Evolutionary conservation across 2,113 vertebrate genomes (phyloP).

Genomic region (Pachyramphus minor): DNA sequence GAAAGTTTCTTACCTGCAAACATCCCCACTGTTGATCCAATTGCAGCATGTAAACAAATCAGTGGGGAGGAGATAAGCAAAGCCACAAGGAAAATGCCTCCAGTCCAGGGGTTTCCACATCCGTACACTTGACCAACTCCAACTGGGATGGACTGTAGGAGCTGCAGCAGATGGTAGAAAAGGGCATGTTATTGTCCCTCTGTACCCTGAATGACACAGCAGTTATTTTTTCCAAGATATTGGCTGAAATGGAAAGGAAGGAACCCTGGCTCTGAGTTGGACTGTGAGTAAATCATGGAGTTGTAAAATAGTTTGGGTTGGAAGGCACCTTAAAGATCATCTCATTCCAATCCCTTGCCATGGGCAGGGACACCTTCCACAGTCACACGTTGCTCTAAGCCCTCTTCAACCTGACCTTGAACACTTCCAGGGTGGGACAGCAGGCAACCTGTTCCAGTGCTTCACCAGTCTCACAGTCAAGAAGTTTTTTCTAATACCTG

Average conservation of each 20-base stretch:
- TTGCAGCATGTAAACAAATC: conserved; percentile 83
- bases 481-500: neutral
- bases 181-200: neutral
- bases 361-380: neutral
- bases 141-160: conserved; percentile 85
- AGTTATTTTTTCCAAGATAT: neutral
- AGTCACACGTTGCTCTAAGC: fast-evolving
- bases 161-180: conserved; percentile 64
- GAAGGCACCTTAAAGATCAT: neutral
- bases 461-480: no score
- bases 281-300: neutral
- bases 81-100: conserved; percentile 86
- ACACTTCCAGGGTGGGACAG: neutral
- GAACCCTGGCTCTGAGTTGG: neutral
- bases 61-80: conserved; percentile 90
- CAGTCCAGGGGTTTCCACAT: conserved; percentile 92
- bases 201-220: neutral
- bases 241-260: neutral
- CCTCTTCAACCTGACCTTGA: fast-evolving
- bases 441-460: neutral
- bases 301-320: neutral
- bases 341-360: fast-evolving
- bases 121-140: conserved; percentile 91
- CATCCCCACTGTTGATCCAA: conserved; percentile 88
- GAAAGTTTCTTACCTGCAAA: conserved; percentile 78